Evolutionary conservation across 2,797 vertebrate genomes (phyloP).

Genomic region (Octomys mimax): DNA sequence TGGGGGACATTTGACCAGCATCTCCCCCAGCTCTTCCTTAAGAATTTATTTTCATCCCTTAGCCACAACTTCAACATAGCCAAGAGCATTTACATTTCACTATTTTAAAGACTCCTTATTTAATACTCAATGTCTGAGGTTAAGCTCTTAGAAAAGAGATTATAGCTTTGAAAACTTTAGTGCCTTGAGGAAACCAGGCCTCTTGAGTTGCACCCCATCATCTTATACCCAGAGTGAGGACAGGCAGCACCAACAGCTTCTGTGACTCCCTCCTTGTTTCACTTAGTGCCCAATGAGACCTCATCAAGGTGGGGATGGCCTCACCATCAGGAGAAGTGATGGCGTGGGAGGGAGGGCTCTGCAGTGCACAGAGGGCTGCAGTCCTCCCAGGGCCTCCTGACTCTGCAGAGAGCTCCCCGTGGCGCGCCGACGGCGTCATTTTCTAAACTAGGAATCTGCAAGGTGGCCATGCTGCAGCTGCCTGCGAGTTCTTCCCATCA

Average conservation of each 20-base stretch:
- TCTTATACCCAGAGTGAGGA: neutral
- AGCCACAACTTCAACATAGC: neutral
- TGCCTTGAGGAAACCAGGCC: neutral
- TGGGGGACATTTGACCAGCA: neutral
- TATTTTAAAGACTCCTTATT: neutral
- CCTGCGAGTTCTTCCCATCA: neutral
- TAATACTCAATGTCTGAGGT: neutral
- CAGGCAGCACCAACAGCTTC: fast-evolving
- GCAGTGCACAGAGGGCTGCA: neutral
- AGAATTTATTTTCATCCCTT: neutral
- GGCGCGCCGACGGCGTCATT: neutral
- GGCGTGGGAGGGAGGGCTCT: neutral
- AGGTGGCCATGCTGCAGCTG: neutral
- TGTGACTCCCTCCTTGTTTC: neutral
- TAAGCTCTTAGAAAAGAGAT: neutral
- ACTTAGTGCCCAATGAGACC: neutral
- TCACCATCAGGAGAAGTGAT: neutral
- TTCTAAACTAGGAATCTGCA: neutral
- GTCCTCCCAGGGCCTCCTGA: neutral
- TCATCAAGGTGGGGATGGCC: neutral
- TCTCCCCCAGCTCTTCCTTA: neutral
- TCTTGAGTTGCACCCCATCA: neutral
- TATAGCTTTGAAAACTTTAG: conserved; percentile 13
- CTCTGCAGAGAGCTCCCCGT: neutral
- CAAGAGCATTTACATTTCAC: neutral